phyloP scores from a whole-genome alignment of 2,888 invertebrate genomes.

The Mactromeris polynyma region DNA sequence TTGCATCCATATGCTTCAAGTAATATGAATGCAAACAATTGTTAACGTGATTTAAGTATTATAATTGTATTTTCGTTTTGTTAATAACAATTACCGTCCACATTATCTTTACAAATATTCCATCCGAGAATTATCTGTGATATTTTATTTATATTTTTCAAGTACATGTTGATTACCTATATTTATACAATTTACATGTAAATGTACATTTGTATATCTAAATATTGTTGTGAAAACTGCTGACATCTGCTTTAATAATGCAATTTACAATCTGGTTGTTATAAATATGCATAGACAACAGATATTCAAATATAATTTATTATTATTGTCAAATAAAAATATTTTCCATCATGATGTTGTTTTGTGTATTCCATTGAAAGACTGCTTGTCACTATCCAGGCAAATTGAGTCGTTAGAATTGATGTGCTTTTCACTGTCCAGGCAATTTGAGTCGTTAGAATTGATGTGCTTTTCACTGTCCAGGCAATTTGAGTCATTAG shows the following conservation, averaged over 20 bases:
- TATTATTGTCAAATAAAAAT: background rate
- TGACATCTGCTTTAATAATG: background rate
- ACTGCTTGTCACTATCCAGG: no score
- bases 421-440: no score
- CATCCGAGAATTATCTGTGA: background rate
- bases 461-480: no score
- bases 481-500: no score
- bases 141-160: slow-evolving; percentile 6
- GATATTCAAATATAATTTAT: background rate
- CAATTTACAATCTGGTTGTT: background rate
- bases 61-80: background rate
- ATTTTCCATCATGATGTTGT: background rate
- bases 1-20: no score
- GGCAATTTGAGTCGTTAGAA: no score
- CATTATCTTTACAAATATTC: background rate
- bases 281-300: background rate
- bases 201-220: background rate
- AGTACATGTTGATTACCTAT: background rate
- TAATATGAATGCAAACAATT: no score
- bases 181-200: background rate
- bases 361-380: background rate
- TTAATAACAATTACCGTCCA: background rate
- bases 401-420: no score
- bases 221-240: background rate
- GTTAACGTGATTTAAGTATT: no score